phyloP scores from a whole-genome alignment of 2,888 invertebrate species.

The Nephrotoma guestfalica region DNA sequence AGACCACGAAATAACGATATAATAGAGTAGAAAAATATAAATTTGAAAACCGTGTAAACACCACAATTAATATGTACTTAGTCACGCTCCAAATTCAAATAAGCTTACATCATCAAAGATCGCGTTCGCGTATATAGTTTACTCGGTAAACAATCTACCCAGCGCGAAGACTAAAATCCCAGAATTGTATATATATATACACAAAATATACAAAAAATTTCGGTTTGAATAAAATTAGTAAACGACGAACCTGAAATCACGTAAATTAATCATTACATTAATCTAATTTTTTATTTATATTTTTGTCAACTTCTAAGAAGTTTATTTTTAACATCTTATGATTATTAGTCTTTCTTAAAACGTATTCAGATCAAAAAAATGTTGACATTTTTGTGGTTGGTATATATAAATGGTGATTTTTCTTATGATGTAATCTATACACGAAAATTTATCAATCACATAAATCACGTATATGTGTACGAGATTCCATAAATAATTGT shows the following conservation, averaged over 20 bases:
- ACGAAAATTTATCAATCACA: neutral
- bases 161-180: neutral
- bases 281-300: neutral
- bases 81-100: neutral
- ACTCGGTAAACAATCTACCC: neutral
- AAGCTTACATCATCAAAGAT: neutral
- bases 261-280: neutral
- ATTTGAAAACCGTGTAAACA: neutral
- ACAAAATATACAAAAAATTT: neutral
- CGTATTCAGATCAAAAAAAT: neutral
- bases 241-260: neutral
- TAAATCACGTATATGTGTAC: neutral
- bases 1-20: neutral
- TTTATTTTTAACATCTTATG: neutral
- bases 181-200: too few species aligned
- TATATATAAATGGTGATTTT: neutral
- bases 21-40: neutral
- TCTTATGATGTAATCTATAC: neutral
- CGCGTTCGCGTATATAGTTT: neutral
- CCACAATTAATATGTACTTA: neutral
- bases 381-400: neutral
- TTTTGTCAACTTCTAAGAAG: neutral
- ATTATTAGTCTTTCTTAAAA: neutral
- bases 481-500: neutral
- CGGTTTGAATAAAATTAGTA: neutral